Base-by-base conservation (phyloP, 2,113 vertebrate genomes). In the Cyanoliseus patagonus region DNA sequence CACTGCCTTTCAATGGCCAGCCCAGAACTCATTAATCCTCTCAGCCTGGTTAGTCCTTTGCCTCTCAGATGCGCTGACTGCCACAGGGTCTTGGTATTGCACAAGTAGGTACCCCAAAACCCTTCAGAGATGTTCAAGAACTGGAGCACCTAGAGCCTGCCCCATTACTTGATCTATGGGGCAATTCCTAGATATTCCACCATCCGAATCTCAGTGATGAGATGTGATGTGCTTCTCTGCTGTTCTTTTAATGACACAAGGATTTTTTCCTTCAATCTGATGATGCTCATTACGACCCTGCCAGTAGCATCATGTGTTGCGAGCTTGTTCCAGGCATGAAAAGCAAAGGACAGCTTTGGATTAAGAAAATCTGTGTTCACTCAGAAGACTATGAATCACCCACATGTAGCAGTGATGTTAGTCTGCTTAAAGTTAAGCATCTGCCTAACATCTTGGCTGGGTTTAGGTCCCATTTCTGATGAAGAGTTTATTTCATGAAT, bases 401-500 rank as follows among this genome's bases (percentile, higher is more conserved):
- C 37, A 12, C 20, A 16, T 23, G 31, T 4, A 86, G n/a, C 67
- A 70, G 72, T 13, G 61, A 51, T 61, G 20, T 24, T 17, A 63
- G 7, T 31, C 67, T 90, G 49, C 78, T 39, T 37, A 30, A 51
- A 67, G 33, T 62, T 41, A 69, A 87, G 89, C 92, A 83, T 94
- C 89, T 94, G 81, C 85, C 72, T 64, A 55, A 89, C 62, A 55
- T 67, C 51, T 75, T 86, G 73, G 25, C 41, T 77, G 78, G 57
- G 42, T 47, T 87, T 37, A 18, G 68, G 62, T 73, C 82, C 55
- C 78, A 55, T 55, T 95, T 62, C 46, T 67, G 73, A 81, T 62
- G 86, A 86, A 73, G 5, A 35, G 83, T 87, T 95, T 90, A 68
- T 73, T 90, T 76, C 79, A 69, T 47, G 64, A 92, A 90, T 88